Base-by-base conservation (phyloP, 2,888 invertebrate genomes). In the Tineola bisselliella region DNA sequence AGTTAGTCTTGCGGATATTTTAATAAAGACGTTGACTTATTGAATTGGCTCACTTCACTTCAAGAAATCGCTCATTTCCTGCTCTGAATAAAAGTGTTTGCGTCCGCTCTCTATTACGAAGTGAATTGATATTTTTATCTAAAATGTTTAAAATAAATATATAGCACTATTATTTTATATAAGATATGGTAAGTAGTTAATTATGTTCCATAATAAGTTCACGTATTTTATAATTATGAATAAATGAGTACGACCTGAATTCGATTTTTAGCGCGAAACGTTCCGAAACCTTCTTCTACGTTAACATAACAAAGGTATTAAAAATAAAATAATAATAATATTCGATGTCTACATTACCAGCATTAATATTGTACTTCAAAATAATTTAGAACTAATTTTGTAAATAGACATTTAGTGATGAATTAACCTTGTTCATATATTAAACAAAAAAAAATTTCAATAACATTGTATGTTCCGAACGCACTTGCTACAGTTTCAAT, bases 21-120 rank as follows among this genome's bases (percentile, higher is more conserved):
- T 25, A 54, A 54, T 54, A 18, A 19, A 54, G 12, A 15, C 10
- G 13, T 13, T 48, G 15, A 48, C 15, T 48, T 48, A 48, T 48
- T 48, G 15, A 15, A 48, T 48, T 48, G 48, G 48, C 48, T 48
- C 48, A 15, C 8, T 48, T 38, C 17, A n/a, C 48, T 48, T 48
- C 15, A 48, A 48, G 48, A 48, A 48, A 48, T 48, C 17, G 48
- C 48, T 48, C 15, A 48, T 48, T 48, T 48, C 48, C 48, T 48
- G 15, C n/a, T 48, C 25, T 13, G 15, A 5, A 48, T 13, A 44
- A 44, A 48, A 48, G 15, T 48, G 10, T 8, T 10, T 17, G 48
- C 17, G 15, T 48, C 48, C 48, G 48, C 15, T 15, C 8, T 17
- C 13, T 1, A 17, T 5, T 10, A 48, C 48, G 13, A 2, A 17